phyloP scores from a whole-genome alignment of 2,113 vertebrate genomes.

The Microtus richardsoni region DNA sequence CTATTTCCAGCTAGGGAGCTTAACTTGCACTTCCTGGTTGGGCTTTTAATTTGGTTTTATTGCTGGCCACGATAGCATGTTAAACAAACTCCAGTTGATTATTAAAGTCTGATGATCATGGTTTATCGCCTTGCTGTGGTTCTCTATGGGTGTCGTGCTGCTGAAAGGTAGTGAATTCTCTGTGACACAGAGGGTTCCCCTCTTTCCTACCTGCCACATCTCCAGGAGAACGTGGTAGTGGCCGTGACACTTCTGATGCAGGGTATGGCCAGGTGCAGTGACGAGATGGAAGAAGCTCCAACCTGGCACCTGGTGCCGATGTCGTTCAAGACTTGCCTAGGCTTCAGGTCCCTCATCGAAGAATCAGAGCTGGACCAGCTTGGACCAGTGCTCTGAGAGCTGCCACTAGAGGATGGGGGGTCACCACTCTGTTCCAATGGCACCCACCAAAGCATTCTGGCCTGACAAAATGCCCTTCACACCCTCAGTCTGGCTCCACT shows the following conservation, averaged over 20 bases:
- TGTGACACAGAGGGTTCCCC: background rate
- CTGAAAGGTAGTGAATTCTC: background rate
- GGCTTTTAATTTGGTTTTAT: constrained; percentile 83
- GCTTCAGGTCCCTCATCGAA: background rate
- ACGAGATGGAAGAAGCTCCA: background rate
- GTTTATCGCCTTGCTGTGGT: constrained; percentile 64
- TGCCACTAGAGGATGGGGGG: background rate
- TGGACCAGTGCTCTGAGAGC: background rate
- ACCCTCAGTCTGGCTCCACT: no score
- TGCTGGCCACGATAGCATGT: constrained; percentile 71
- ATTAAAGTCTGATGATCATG: constrained; percentile 74
- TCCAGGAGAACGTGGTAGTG: background rate
- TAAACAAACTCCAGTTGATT: constrained; percentile 79
- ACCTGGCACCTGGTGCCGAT: rapidly evolving
- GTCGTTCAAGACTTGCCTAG: no score
- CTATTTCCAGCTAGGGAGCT: constrained; percentile 44
- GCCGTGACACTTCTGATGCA: background rate
- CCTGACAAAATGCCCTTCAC: background rate
- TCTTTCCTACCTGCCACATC: background rate
- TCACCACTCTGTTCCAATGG: background rate
- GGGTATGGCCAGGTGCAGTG: background rate
- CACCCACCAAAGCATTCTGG: background rate
- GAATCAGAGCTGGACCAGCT: background rate
- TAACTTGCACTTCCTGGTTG: constrained; percentile 72
- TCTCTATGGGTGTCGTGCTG: constrained; percentile 34